A percentile compares a stretch with the other conserved stretches of the same genome.
phyloP scores from a whole-genome alignment of 1,140 invertebrate species.

The Triops cancriformis region DNA sequence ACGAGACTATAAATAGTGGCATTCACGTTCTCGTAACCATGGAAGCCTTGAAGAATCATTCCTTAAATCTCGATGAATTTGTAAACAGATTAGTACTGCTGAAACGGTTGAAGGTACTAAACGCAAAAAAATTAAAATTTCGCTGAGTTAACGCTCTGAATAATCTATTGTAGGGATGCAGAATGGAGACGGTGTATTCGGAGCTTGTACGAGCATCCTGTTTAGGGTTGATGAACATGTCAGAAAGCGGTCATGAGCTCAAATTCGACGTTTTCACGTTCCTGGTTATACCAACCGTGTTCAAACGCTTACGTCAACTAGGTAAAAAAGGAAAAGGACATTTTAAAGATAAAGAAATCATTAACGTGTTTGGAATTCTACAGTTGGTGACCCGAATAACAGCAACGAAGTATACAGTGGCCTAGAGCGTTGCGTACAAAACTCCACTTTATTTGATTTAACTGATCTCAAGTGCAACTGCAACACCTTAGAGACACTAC shows the following conservation, averaged over 20 bases:
- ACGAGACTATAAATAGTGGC: neutral
- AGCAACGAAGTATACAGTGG: constrained; percentile 62
- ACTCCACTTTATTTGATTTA: constrained; percentile 72
- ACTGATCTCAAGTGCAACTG: constrained; percentile 80
- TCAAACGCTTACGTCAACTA: constrained; percentile 31
- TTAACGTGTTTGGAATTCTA: too few species aligned
- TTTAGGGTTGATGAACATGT: constrained; percentile 72
- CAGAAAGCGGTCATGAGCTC: constrained; percentile 64
- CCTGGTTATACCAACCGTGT: constrained; percentile 62
- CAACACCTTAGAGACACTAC: constrained; percentile 71
- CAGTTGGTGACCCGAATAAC: neutral
- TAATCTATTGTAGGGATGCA: neutral
- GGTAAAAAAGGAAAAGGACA: constrained; percentile 30
- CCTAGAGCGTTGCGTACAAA: constrained; percentile 69
- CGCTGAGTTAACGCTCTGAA: neutral
- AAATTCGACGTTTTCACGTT: constrained; percentile 91
- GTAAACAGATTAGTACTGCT: neutral
- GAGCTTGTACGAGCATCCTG: constrained; percentile 82
- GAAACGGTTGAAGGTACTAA: neutral
- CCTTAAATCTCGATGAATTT: neutral
- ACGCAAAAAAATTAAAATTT: neutral
- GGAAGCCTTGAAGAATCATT: neutral
- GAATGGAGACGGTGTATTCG: constrained; percentile 52
- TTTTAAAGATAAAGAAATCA: neutral
- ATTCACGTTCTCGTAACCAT: constrained; percentile 1